Evolutionary conservation across 2,113 vertebrate species (phyloP), one percentile per base, ranked within the genome.

Genomic region (Neogobius melanostomus): DNA sequence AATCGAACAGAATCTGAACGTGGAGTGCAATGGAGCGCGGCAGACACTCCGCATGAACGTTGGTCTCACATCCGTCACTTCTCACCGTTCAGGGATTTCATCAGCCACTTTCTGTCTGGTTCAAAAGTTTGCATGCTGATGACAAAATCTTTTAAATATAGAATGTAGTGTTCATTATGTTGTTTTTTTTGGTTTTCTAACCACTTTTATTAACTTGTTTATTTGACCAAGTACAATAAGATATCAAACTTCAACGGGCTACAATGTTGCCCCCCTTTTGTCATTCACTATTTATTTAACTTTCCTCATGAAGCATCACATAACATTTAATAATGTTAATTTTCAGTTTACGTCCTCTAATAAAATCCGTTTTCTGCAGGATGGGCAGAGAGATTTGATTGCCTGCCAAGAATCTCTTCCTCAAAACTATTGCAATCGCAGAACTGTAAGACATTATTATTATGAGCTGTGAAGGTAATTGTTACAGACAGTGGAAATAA

Each of bases 301-400:
- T 10, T 61, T 61, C 21, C 7, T 71, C 54, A 36, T 36, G 28
- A 54, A 48, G 15, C 43, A 42, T 9, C 60, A 60, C 42, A 11
- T 45, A 8, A 60, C 43, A 53, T 59, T 66, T 61, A 43, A 69
- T 9, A 9, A 17, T 12, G 54, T 36, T 10, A 5, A 6, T 63
- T 71, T 63, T 68, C 17, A 59, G 9, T 46, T 51, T 1, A 12
- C 2, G 4, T 46, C 12, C 21, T 9, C 8, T 57, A 42, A 62
- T 64, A 62, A 5, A 3, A 6, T 7, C 3, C 5, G 21, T 67
- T 65, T 69, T 54, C 68, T 64, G 42, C 62, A 10, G 21, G 42
- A 71, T 28, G 21, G 51, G 47, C 3, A 0, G 59, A 71, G 46
- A 64, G 59, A 68, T 71, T 71, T 75, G 56, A 16, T 62, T 53